Conservation (phyloP, 2,888 invertebrate genomes). For the Eumacrocentrus americanus region DNA sequence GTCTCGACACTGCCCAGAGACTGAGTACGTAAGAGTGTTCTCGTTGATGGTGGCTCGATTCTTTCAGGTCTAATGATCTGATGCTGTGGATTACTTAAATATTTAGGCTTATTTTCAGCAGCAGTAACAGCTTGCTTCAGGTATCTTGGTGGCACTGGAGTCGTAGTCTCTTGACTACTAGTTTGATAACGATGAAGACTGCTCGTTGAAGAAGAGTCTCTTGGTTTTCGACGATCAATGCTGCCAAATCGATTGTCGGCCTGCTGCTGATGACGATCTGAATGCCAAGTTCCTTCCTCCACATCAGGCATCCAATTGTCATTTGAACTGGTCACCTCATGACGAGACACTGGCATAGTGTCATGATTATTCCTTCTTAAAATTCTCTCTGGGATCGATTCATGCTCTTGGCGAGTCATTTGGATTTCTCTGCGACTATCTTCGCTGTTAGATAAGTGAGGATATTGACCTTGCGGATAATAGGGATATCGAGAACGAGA, state of each 20-base stretch:
- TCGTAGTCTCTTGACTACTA: conserved; percentile 25
- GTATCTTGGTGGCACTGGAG: conserved; percentile 33
- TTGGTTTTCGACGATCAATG: conserved; percentile 66
- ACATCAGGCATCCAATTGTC: conserved; percentile 52
- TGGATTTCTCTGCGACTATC: background rate
- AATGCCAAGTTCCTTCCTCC: conserved; percentile 56
- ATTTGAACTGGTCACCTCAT: conserved; percentile 33
- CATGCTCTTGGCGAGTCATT: background rate
- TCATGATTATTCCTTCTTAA: conserved; percentile 21
- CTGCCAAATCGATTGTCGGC: conserved; percentile 64
- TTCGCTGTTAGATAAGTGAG: background rate
- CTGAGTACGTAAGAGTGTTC: conserved; percentile 65
- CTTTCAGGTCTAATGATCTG: conserved; percentile 16
- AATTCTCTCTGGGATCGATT: conserved; percentile 8
- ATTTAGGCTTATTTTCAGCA: conserved; percentile 6
- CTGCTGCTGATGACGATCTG: conserved; percentile 42
- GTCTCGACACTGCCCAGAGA: conserved; percentile 67
- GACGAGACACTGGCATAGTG: conserved; percentile 11
- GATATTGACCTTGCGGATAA: conserved; percentile 14
- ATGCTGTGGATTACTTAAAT: background rate
- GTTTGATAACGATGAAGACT: conserved; percentile 13
- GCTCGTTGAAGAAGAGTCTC: background rate
- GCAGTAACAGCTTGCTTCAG: background rate
- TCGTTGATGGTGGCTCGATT: conserved; percentile 38
- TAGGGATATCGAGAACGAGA: background rate